A percentile compares a stretch with the other conserved stretches of the same genome.
These are phyloP conservation scores for Nomada lathburiana DNA, from an alignment of 2,888 invertebrate species.

Conservation along the genomic window DNA sequence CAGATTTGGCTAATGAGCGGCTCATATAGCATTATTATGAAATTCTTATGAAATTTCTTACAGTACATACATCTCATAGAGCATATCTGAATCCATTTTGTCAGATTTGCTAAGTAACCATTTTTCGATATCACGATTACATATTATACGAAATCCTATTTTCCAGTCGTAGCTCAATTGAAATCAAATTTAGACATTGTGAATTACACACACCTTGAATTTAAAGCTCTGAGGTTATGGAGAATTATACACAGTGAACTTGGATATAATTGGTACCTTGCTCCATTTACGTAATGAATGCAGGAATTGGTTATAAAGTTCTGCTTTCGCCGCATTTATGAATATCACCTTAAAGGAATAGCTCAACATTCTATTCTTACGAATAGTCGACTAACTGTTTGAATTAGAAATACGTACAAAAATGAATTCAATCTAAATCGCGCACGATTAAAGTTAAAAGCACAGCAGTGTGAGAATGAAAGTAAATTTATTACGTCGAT, in stretches of 20 bases:
- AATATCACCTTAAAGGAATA: background rate
- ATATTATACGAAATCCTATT: background rate
- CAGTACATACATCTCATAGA: background rate
- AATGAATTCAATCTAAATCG: no score
- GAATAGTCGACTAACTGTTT: no score
- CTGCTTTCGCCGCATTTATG: background rate
- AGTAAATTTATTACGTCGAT: no score
- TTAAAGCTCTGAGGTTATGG: slow-evolving; percentile 40
- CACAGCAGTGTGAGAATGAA: no score
- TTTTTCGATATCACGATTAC: background rate
- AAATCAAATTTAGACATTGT: background rate
- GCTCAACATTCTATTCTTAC: background rate
- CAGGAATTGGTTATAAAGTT: slow-evolving; percentile 7
- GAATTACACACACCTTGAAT: slow-evolving; percentile 9
- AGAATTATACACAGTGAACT: slow-evolving; percentile 21
- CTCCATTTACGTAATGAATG: slow-evolving; percentile 19
- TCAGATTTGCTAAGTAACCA: slow-evolving; percentile 26
- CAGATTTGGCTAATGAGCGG: no score
- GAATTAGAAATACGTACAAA: no score
- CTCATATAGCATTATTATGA: background rate
- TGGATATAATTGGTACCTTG: background rate
- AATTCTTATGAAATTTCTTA: background rate
- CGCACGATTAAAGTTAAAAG: no score
- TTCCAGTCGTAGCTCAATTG: background rate
- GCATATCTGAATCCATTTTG: background rate